A percentile compares a stretch with the other conserved stretches of the same genome.
Conservation (phyloP, 2,888 invertebrate genomes). For the Arge pagana region DNA sequence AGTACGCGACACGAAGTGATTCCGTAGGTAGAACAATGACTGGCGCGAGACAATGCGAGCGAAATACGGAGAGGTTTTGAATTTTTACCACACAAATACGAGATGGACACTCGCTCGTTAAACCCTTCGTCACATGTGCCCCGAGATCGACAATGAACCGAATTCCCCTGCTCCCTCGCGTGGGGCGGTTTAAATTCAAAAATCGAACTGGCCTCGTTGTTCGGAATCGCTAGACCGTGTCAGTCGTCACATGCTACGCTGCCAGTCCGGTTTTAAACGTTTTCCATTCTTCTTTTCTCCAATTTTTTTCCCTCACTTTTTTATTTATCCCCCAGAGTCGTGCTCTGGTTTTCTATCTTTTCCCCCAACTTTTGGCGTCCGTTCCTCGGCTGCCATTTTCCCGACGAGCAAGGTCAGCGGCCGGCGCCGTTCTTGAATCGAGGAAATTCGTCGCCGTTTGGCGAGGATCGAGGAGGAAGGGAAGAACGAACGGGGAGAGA, state of each 20-base stretch:
- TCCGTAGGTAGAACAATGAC: no score
- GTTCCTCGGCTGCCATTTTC: no score
- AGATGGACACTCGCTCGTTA: conserved; percentile 33
- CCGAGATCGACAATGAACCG: conserved; percentile 28
- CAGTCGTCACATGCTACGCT: conserved; percentile 41
- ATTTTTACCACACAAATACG: conserved; percentile 25
- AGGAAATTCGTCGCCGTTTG: no score
- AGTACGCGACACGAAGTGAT: no score
- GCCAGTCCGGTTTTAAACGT: conserved; percentile 29
- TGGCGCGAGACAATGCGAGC: no score
- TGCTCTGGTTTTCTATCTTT: no score
- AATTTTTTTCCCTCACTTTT: conserved; percentile 2
- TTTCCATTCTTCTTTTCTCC: neutral
- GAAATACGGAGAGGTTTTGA: conserved; percentile 21
- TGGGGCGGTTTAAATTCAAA: conserved; percentile 51
- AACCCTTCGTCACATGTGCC: conserved; percentile 41
- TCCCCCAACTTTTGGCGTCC: no score
- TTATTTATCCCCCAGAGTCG: no score
- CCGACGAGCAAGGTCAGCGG: neutral
- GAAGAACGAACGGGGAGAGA: conserved; percentile 23
- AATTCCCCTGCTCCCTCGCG: conserved; percentile 34
- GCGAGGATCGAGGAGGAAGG: no score
- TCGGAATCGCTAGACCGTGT: conserved; percentile 45
- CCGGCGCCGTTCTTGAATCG: no score
- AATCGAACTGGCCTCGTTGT: conserved; percentile 53